Base-by-base conservation (phyloP, 1,140 invertebrate species). In the Augochlora pura region DNA sequence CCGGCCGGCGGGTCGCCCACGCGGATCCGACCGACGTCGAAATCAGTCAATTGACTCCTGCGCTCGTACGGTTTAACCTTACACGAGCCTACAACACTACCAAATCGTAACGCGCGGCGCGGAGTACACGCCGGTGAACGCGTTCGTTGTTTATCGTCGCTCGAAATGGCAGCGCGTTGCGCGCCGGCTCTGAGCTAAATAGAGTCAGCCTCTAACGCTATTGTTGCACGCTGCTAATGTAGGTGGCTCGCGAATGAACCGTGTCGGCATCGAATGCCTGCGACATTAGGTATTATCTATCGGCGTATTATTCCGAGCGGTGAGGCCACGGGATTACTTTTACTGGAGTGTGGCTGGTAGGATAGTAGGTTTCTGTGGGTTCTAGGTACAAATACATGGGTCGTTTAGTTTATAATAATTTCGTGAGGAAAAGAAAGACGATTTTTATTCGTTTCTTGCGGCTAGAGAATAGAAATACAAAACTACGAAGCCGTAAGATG, bases 281-380 rank as follows among this genome's bases (percentile, higher is more conserved):
- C n/a, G 66, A 77, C 74, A 77, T 77, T 70, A 77, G 27, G 0
- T 62, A 77, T 70, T 77, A 70, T 60, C 65, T 70, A 25, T 32
- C 65, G 6, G 25, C 66, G 60, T 25, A 39, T 62, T 77, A 77
- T 62, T 70, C 38, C 66, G 10, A 70, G 52, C 52, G 25, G 32
- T 60, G 52, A 49, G 16, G 57, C 38, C 27, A 62, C 3, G 1
- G 10, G 27, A 16, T 42, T 59, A 18, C 27, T 9, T 54, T 66
- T 39, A 32, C 16, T 32, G 39, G 25, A 46, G 68, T 69, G 59
- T 60, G 23, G 25, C n/a, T 16, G 39, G n/a, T n/a, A n/a, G n/a
- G n/a, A n/a, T n/a, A n/a, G n/a, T n/a, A n/a, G n/a, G n/a, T n/a
- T n/a, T n/a, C n/a, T n/a, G n/a, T n/a, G n/a, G n/a, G n/a, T n/a